Base-by-base conservation (phyloP, 2,113 vertebrate species). In the Triplophysa dalaica region DNA sequence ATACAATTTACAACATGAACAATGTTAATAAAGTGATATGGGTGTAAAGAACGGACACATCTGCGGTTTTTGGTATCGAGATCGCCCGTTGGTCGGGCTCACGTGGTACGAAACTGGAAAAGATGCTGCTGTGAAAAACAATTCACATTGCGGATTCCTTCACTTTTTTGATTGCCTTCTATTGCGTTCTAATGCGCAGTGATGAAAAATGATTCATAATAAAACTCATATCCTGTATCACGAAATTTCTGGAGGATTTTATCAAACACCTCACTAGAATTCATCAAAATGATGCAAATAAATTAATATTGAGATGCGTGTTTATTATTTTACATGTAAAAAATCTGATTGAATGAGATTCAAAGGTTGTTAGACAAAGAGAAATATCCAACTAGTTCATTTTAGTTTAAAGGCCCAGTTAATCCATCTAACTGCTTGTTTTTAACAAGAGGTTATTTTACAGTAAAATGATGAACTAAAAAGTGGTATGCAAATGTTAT, bases 61-160 rank as follows among this genome's bases (percentile, higher is more conserved):
- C 91, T 92, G 89, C 89, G 91, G 91, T 93, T 92, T 94, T 95
- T 96, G 94, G 95, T 96, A 95, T 97, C 94, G 93, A 95, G 94
- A 94, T 93, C 16, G 60, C 33, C 70, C 33, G 87, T 89, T 92
- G 92, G 92, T 91, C 93, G 91, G 90, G 92, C 89, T 90, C 90
- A 92, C 90, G 48, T 45, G 80, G 72, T 70, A 85, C 89, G 83
- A 92, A 81, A 87, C 65, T 77, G 77, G 81, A 76, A 82, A 83
- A 70, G 85, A 38, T 19, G 7, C 65, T 29, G 21, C 64, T n/a
- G 24, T 66, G 29, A 72, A 68, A 77, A 38, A 4, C 1, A 22
- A 74, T 88, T 91, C 85, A 88, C 87, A 92, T 87, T 90, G 87
- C 83, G 76, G 85, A 86, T 87, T 78, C 56, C 65, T 80, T 86